Percentiles rank a stretch among this genome's conserved stretches.
phyloP scores from a whole-genome alignment of 2,113 vertebrate genomes.

The Notechis scutatus region DNA sequence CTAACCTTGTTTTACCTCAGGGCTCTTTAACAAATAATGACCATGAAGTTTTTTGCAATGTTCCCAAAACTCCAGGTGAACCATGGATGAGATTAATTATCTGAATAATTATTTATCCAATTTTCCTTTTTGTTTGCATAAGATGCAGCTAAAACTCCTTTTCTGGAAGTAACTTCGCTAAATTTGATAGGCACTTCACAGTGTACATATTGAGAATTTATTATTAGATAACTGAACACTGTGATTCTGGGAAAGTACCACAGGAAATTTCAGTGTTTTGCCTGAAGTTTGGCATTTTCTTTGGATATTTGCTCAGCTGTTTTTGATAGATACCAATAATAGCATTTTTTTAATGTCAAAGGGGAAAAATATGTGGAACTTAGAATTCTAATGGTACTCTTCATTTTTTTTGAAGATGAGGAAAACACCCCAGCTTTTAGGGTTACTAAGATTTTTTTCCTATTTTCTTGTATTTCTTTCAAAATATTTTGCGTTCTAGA shows the following conservation, averaged over 20 bases:
- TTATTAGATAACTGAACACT: background rate
- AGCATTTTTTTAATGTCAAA: background rate
- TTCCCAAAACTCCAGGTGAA: background rate
- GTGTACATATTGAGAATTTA: background rate
- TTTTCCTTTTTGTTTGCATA: background rate
- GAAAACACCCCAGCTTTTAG: background rate
- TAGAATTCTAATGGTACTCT: background rate
- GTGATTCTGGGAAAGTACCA: background rate
- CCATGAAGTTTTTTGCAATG: background rate
- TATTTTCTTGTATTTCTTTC: background rate
- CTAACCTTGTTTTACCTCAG: background rate
- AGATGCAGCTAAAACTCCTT: background rate
- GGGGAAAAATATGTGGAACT: background rate
- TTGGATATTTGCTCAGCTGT: background rate
- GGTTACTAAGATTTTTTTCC: background rate
- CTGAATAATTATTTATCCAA: background rate
- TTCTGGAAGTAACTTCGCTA: background rate
- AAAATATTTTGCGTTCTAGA: background rate
- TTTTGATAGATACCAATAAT: background rate
- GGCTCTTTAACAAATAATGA: background rate
- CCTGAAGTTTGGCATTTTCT: background rate
- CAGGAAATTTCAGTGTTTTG: accelerated
- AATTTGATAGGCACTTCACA: background rate
- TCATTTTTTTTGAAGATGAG: background rate
- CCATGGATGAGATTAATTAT: background rate